Conservation (phyloP, 2,797 vertebrate species). For the Gallinago solitaria region DNA sequence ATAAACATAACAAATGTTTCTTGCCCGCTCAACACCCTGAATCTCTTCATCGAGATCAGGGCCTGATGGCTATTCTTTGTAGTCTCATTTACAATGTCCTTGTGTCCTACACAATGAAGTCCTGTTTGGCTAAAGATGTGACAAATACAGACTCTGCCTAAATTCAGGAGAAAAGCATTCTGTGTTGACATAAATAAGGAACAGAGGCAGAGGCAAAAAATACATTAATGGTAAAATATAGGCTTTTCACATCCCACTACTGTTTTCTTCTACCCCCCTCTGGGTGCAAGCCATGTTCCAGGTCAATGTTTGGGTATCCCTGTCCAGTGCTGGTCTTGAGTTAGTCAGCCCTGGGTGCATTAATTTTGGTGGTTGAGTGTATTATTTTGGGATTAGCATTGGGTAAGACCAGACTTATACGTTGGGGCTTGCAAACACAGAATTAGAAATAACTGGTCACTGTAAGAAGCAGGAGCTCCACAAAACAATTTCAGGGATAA, state of each 20-base stretch:
- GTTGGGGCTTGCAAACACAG: not conserved
- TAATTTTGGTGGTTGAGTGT: not conserved
- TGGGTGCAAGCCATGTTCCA: not conserved
- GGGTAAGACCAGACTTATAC: not conserved
- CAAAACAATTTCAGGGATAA: not conserved
- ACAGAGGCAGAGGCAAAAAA: not conserved
- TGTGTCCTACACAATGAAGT: not conserved
- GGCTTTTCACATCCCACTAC: not conserved
- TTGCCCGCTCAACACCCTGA: not conserved
- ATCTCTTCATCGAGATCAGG: not conserved
- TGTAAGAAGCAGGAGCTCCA: not conserved
- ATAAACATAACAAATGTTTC: not conserved
- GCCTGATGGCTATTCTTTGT: not conserved
- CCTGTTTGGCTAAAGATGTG: not conserved
- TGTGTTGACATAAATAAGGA: not conserved
- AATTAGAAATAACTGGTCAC: not conserved
- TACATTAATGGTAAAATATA: not conserved
- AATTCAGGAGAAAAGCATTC: not conserved
- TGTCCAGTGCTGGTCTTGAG: not conserved
- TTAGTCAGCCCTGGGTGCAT: not conserved
- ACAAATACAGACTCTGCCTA: not conserved
- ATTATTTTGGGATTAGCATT: not conserved
- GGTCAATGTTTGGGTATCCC: not conserved
- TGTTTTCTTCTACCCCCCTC: fast-evolving
- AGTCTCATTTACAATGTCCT: not conserved